phyloP scores from a whole-genome alignment of 2,113 vertebrate genomes.

The Promerops cafer region DNA sequence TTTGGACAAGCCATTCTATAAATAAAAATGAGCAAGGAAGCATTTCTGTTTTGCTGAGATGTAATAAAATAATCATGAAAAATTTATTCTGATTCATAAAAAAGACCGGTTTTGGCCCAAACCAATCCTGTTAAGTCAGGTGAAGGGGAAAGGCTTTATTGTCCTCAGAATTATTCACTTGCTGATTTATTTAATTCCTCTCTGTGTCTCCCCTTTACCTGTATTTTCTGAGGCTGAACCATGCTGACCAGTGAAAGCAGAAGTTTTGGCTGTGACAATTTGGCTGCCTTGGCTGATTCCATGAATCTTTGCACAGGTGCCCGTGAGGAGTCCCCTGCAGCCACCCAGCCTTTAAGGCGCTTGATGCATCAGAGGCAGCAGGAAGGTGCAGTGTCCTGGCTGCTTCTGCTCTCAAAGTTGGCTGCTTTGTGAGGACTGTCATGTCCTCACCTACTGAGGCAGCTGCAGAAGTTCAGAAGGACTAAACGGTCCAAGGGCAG shows the following conservation, averaged over 20 bases:
- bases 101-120: neutral
- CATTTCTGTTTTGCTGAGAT: neutral
- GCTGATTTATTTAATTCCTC: neutral
- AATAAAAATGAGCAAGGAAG: neutral
- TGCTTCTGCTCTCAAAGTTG: neutral
- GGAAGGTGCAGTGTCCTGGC: neutral
- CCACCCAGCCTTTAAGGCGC: neutral
- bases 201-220: neutral
- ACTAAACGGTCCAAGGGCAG: neutral
- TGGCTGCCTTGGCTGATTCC: slow-evolving; percentile 25
- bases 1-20: neutral
- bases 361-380: neutral
- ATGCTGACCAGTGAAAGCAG: neutral
- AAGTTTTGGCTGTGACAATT: neutral
- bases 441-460: neutral
- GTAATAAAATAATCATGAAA: neutral
- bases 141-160: neutral
- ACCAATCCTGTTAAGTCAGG: neutral
- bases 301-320: slow-evolving; percentile 26
- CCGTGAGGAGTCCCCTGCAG: neutral
- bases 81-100: neutral
- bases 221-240: slow-evolving; percentile 11
- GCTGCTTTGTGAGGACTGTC: neutral
- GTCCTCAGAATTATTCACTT: neutral
- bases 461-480: neutral